Base-by-base conservation (phyloP, 2,888 invertebrate genomes). In the Drosophila paucipuncta region DNA sequence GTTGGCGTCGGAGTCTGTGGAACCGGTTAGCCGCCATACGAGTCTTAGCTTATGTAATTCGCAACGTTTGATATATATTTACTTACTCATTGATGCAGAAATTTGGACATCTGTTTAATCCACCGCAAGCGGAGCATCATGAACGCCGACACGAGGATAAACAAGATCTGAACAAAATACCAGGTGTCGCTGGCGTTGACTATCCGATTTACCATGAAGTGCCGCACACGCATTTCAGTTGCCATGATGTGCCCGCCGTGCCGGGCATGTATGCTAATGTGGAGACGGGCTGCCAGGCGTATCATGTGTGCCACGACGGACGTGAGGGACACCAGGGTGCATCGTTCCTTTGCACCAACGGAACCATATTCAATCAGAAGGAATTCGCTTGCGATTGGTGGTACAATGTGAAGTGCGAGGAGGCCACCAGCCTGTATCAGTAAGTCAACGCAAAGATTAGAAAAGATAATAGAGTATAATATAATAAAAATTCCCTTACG, bases 221-320 rank as follows among this genome's bases (percentile, higher is more conserved):
- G 2, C 97, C 97, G 0, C 95, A 95, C 37, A 97, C 97, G 25
- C 95, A 95, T 80, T 97, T 97, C 94, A 96, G 96, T 4, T 97
- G 97, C 91, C 94, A 95, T 58, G 94, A 96, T 82, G 97, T 97
- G 47, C 97, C 97, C 0, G 96, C 95, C 28, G 95, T 95, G 62
- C 97, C 97, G 3, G 97, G 97, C 81, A 97, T 97, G 95, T 97
- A 97, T 92, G 97, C 97, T n/a, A 97, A 97, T 91, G 96, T 97
- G 1, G 97, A 97, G 93, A 96, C 97, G 78, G 97, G 97, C 66
- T 97, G 97, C 84, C 97, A 97, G 96, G 97, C 96, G 0, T 97
- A 97, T 93, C 97, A 97, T 93, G 95, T 97, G 16, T 97, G 97
- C 89, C 97, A 97, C 91, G 97, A 97, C 87, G 97, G 97, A 0